Evolutionary conservation across 2,888 invertebrate genomes (phyloP).

Genomic region (Toxonevra muliebris): DNA sequence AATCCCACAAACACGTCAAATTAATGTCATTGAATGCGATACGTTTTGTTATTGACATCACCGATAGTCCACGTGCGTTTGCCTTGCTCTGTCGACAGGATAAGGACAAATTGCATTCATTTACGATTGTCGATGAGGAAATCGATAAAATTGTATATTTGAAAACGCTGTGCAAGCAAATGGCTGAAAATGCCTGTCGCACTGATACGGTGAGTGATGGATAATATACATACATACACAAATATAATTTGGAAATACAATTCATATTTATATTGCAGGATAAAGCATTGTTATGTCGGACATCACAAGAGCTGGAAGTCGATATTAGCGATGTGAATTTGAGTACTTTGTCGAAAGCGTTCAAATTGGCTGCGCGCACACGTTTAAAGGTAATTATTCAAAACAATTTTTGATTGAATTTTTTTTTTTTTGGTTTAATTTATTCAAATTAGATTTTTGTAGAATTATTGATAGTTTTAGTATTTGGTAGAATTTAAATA

Average conservation of each 20-base stretch:
- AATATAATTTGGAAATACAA: not conserved
- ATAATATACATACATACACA: too few species aligned
- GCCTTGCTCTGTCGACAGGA: conserved; percentile 88
- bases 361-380: conserved; percentile 86
- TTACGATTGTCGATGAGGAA: conserved; percentile 85
- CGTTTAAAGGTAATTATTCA: conserved; percentile 73
- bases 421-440: not conserved
- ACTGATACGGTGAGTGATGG: conserved; percentile 82
- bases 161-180: conserved; percentile 84
- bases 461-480: not conserved
- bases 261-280: conserved; percentile 48
- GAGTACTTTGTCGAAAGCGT: conserved; percentile 89
- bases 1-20: conserved; percentile 91
- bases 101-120: conserved; percentile 89
- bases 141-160: conserved; percentile 84
- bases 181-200: conserved; percentile 92
- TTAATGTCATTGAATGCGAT: conserved; percentile 89
- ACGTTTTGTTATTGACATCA: conserved; percentile 89
- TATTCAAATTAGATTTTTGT: not conserved
- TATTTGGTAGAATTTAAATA: too few species aligned
- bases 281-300: conserved; percentile 60
- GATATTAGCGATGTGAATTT: conserved; percentile 87
- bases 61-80: conserved; percentile 89
- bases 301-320: conserved; percentile 80
- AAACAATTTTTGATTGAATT: conserved; percentile 1